These are phyloP conservation scores for Centruroides vittatus DNA, from an alignment of 1,140 invertebrate genomes.

Conservation along the genomic window DNA sequence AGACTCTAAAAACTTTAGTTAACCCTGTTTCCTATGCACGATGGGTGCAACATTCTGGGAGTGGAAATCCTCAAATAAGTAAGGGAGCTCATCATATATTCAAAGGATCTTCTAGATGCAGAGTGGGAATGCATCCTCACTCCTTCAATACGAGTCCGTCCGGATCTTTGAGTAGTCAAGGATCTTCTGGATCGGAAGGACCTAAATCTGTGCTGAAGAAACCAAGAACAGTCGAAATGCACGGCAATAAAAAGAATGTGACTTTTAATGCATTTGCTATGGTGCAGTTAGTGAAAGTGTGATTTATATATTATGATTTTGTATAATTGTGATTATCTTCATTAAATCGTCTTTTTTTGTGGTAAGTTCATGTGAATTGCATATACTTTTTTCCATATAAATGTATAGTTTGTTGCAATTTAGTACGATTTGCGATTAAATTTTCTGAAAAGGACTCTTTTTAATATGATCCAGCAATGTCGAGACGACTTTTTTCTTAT, in stretches of 20 bases:
- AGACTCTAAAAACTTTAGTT: too few relatives aligned
- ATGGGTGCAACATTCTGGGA: conserved; percentile 3
- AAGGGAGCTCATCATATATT: too few relatives aligned
- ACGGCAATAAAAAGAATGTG: conserved; percentile 13
- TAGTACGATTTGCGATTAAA: too few relatives aligned
- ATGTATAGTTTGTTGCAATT: too few relatives aligned
- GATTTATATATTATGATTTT: not conserved
- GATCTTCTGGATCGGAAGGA: conserved; percentile 9
- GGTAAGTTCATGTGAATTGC: too few relatives aligned
- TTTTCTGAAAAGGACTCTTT: too few relatives aligned
- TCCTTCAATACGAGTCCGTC: conserved; percentile 10
- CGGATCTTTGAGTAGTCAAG: conserved; percentile 15
- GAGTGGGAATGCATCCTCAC: not conserved
- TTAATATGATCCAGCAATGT: too few relatives aligned
- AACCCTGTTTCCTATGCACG: conserved; percentile 10
- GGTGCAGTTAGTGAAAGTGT: conserved; percentile 14
- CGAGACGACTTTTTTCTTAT: too few relatives aligned
- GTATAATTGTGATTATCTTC: too few relatives aligned
- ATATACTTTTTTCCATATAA: too few relatives aligned
- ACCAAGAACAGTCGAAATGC: not conserved
- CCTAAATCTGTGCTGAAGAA: conserved; percentile 15
- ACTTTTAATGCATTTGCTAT: conserved; percentile 15
- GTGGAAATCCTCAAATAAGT: not conserved
- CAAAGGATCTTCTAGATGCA: too few relatives aligned
- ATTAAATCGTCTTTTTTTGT: too few relatives aligned